Evolutionary conservation across 2,113 vertebrate genomes (phyloP).

Genomic region (Gavia stellata): DNA sequence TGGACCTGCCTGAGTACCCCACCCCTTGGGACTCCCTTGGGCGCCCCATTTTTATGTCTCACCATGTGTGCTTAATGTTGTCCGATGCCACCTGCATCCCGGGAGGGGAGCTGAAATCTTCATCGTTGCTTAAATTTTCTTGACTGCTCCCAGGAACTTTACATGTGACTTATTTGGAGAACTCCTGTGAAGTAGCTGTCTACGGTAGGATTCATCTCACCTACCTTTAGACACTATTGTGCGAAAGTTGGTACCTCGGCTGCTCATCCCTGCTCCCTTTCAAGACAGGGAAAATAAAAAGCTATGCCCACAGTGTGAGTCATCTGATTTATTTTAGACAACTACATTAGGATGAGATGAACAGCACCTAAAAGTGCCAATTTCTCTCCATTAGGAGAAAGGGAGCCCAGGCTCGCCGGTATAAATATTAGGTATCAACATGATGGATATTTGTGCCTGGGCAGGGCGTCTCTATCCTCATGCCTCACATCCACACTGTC

Average conservation of each 20-base stretch:
- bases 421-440: background rate
- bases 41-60: background rate
- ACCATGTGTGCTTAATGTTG: background rate
- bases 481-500: fast-evolving
- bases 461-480: background rate
- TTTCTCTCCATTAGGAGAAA: background rate
- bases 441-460: background rate
- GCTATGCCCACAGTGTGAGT: background rate
- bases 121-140: background rate
- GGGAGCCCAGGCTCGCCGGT: background rate
- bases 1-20: background rate
- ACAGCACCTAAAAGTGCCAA: background rate
- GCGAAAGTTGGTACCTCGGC: background rate
- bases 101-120: background rate
- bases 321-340: background rate
- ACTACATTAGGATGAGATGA: background rate
- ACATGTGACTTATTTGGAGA: background rate
- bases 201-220: background rate
- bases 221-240: background rate
- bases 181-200: background rate
- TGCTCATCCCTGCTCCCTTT: background rate
- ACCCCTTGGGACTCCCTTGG: background rate
- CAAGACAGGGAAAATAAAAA: background rate
- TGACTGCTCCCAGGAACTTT: background rate
- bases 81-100: fast-evolving